A percentile compares a stretch with the other conserved stretches of the same genome.
phyloP scores from a whole-genome alignment of 2,888 invertebrate genomes.

The Ochropleura plecta region DNA sequence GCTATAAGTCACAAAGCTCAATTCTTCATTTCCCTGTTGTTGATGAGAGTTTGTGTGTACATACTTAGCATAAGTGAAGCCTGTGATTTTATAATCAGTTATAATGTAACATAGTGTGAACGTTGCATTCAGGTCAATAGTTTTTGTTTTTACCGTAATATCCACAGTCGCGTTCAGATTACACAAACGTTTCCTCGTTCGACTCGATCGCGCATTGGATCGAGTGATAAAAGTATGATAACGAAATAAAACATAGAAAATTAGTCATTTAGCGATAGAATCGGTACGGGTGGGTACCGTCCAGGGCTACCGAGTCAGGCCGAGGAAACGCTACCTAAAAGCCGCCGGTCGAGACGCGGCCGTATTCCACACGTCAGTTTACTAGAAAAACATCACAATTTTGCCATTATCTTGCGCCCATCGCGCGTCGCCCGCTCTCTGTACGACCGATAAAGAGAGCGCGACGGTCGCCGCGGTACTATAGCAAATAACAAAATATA shows the following conservation, averaged over 20 bases:
- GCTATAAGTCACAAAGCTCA: conserved; percentile 87
- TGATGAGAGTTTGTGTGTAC: conserved; percentile 88
- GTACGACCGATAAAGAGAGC: conserved; percentile 87
- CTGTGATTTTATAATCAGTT: conserved; percentile 85
- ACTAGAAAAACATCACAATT: conserved; percentile 90
- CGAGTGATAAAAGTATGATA: conserved; percentile 65
- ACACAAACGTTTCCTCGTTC: conserved; percentile 67
- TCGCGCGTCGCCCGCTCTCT: conserved; percentile 81
- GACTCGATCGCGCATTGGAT: conserved; percentile 70
- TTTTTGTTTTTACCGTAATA: conserved; percentile 69
- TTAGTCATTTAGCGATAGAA: conserved; percentile 62
- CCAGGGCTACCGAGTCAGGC: conserved; percentile 67
- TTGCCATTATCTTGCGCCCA: conserved; percentile 87
- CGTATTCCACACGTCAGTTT: conserved; percentile 69
- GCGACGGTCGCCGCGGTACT: conserved; percentile 82
- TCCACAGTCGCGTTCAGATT: conserved; percentile 66
- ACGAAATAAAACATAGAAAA: conserved; percentile 64
- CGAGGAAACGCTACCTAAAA: conserved; percentile 60
- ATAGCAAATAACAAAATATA: conserved; percentile 76
- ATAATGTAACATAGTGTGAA: conserved; percentile 81
- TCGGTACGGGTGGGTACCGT: conserved; percentile 61
- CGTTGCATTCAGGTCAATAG: conserved; percentile 77
- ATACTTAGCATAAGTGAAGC: conserved; percentile 89
- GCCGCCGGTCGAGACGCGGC: conserved; percentile 60
- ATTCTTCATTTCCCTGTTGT: conserved; percentile 85